Percentiles rank a stretch among this genome's conserved stretches.
phyloP scores from a whole-genome alignment of 2,888 invertebrate genomes.

The Drosophila atripex region DNA sequence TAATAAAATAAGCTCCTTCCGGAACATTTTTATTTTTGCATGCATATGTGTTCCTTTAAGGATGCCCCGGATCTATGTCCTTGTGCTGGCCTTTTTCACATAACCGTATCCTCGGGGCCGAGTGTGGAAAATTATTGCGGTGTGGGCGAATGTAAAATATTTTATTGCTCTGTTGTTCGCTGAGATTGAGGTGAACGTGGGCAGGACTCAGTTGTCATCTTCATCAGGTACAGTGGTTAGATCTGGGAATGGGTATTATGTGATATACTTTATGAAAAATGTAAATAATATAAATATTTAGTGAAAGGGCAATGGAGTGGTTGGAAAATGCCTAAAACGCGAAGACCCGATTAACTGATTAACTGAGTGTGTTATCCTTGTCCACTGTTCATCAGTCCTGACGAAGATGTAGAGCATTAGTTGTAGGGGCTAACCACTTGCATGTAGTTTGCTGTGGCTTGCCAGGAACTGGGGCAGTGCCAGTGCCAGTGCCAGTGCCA shows the following conservation, averaged over 20 bases:
- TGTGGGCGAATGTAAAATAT: slow-evolving; percentile 60
- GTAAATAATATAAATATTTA: not conserved
- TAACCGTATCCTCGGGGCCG: slow-evolving; percentile 45
- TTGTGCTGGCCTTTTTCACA: slow-evolving; percentile 13
- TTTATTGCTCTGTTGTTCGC: slow-evolving; percentile 56
- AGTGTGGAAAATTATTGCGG: slow-evolving; percentile 64
- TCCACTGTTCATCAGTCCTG: slow-evolving; percentile 11
- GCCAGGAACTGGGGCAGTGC: not conserved
- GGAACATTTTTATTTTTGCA: slow-evolving; percentile 9
- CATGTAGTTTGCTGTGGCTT: slow-evolving; percentile 28
- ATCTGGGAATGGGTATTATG: not conserved
- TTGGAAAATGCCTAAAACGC: not conserved
- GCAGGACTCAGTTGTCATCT: slow-evolving; percentile 6
- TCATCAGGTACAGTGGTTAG: slow-evolving; percentile 7
- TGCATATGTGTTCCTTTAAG: not conserved
- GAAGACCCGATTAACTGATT: too few relatives aligned
- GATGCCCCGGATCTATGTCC: slow-evolving; percentile 10
- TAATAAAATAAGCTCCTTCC: not conserved
- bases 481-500: not conserved
- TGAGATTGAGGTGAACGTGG: slow-evolving; percentile 12
- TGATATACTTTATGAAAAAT: not conserved
- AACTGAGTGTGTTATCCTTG: not conserved
- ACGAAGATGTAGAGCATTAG: slow-evolving; percentile 10
- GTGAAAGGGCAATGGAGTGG: not conserved
- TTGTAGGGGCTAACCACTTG: slow-evolving; percentile 19